phyloP scores from a whole-genome alignment of 2,113 vertebrate genomes.

The Mystacornis crossleyi region DNA sequence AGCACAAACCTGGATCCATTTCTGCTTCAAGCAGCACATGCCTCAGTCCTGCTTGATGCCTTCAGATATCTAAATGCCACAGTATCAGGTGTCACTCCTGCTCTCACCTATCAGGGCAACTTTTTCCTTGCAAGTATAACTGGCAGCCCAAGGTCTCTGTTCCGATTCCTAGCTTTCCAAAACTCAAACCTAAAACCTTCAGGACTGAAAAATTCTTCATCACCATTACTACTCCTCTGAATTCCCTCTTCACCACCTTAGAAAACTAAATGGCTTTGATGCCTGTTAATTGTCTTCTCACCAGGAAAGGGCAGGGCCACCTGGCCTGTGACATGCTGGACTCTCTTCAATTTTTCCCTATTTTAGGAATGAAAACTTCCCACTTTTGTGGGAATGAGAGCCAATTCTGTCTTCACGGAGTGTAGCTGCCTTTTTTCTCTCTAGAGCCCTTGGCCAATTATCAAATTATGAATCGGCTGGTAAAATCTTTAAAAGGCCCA shows the following conservation, averaged over 20 bases:
- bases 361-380: not conserved
- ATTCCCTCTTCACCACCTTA: not conserved
- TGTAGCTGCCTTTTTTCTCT: not conserved
- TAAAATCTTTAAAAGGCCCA: constrained; percentile 46
- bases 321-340: not conserved
- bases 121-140: not conserved
- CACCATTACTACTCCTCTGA: not conserved
- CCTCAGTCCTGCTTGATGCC: not conserved
- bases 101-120: not conserved
- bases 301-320: not conserved
- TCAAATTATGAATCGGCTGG: not conserved
- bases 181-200: not conserved
- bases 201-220: not conserved
- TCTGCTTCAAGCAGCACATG: not conserved
- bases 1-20: not conserved
- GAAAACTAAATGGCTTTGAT: not conserved
- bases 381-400: not conserved
- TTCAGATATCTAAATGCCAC: not conserved
- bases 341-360: not conserved
- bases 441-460: constrained; percentile 20
- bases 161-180: not conserved
- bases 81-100: not conserved
- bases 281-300: not conserved
- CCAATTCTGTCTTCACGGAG: not conserved
- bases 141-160: not conserved